phyloP scores from a whole-genome alignment of 1,140 invertebrate genomes.

The Zaprionus ghesquierei region DNA sequence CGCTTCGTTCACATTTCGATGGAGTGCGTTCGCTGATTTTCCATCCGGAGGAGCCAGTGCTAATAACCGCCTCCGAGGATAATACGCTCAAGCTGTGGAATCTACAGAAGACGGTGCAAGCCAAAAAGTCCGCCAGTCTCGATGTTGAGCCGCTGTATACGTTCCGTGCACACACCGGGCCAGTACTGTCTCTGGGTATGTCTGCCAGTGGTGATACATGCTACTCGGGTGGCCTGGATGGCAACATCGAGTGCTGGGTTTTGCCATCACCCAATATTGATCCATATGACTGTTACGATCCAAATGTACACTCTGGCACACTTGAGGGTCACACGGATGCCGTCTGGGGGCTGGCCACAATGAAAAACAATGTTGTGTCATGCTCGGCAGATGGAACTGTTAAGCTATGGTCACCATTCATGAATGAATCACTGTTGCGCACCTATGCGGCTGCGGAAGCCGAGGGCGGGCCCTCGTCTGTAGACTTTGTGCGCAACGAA shows the following conservation, averaged over 20 bases:
- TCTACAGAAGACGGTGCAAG: slow-evolving; percentile 97
- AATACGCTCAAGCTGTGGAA: slow-evolving; percentile 99
- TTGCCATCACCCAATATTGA: slow-evolving; percentile 97
- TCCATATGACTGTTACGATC: slow-evolving; percentile 98
- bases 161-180: slow-evolving; percentile 96
- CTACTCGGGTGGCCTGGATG: slow-evolving; percentile 97
- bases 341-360: slow-evolving; percentile 96
- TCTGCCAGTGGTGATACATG: slow-evolving; percentile 95
- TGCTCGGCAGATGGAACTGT: slow-evolving; percentile 97
- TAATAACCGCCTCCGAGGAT: slow-evolving; percentile 99
- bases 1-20: slow-evolving; percentile 98
- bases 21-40: slow-evolving; percentile 97
- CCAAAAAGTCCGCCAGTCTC: slow-evolving; percentile 97
- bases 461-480: slow-evolving; percentile 94
- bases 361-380: slow-evolving; percentile 94
- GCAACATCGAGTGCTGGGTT: slow-evolving; percentile 97
- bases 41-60: slow-evolving; percentile 97
- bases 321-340: slow-evolving; percentile 96
- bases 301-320: slow-evolving; percentile 91
- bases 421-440: slow-evolving; percentile 90
- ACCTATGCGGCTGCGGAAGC: slow-evolving; percentile 91
- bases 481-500: slow-evolving; percentile 97
- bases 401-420: slow-evolving; percentile 94
- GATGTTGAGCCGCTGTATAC: slow-evolving; percentile 99
- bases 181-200: slow-evolving; percentile 97